These are phyloP conservation scores for Papilio xuthus DNA, from an alignment of 1,140 invertebrate genomes.

Conservation along the genomic window DNA sequence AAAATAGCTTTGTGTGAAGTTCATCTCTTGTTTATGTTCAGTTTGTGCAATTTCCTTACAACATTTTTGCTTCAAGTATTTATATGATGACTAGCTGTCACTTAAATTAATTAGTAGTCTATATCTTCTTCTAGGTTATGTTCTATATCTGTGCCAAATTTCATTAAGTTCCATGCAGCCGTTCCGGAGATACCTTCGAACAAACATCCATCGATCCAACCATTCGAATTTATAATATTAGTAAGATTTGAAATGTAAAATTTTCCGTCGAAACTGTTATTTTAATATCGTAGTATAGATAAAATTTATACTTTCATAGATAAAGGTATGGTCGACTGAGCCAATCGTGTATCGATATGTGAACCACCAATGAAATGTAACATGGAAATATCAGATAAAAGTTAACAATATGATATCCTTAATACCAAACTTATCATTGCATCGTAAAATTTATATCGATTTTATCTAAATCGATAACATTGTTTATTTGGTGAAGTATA, in stretches of 20 bases:
- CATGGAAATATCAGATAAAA: constrained; percentile 21
- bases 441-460: constrained; percentile 31
- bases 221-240: too few species aligned
- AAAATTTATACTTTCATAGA: constrained; percentile 34
- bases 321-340: not conserved
- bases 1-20: too few species aligned
- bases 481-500: constrained; percentile 5
- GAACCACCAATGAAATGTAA: not conserved
- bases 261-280: constrained; percentile 27
- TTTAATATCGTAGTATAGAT: constrained; percentile 32
- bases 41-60: too few species aligned
- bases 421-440: constrained; percentile 22
- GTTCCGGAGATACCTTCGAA: too few species aligned
- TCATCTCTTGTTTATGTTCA: too few species aligned
- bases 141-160: too few species aligned
- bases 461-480: constrained; percentile 33
- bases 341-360: constrained; percentile 1
- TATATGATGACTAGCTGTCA: too few species aligned
- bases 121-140: too few species aligned
- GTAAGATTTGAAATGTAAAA: not conserved
- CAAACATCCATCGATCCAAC: too few species aligned
- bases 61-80: too few species aligned
- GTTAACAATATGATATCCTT: constrained; percentile 23
- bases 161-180: too few species aligned
- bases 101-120: too few species aligned